A percentile compares a stretch with the other conserved stretches of the same genome.
Conservation (phyloP, 2,888 invertebrate species). For the Gastrophysa polygoni region DNA sequence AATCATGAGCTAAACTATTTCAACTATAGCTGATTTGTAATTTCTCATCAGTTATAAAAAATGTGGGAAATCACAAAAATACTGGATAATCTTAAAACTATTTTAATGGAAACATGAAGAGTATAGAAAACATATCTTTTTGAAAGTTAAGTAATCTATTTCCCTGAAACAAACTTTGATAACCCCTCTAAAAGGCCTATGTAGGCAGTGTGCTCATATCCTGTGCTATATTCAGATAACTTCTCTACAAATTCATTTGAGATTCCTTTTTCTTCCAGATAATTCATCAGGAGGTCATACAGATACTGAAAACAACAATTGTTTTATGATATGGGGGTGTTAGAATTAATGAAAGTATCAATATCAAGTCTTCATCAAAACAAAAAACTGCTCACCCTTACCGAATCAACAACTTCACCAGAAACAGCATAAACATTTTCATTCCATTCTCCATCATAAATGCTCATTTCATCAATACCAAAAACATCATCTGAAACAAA, state of each 20-base stretch:
- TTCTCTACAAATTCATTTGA: slow-evolving; percentile 92
- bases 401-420: slow-evolving; percentile 94
- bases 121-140: slow-evolving; percentile 24
- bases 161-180: slow-evolving; percentile 81
- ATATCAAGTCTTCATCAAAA: background rate
- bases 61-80: background rate
- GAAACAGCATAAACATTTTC: slow-evolving; percentile 89
- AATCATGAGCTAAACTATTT: no score
- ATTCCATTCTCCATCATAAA: slow-evolving; percentile 86
- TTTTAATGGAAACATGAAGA: slow-evolving; percentile 26
- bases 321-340: background rate
- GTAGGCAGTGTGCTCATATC: slow-evolving; percentile 92
- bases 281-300: slow-evolving; percentile 93
- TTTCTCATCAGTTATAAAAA: no score
- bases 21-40: no score
- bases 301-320: slow-evolving; percentile 72
- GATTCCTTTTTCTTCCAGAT: slow-evolving; percentile 94
- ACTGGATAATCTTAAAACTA: background rate
- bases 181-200: slow-evolving; percentile 85
- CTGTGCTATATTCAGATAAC: slow-evolving; percentile 85
- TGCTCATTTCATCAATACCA: slow-evolving; percentile 91
- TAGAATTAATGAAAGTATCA: no score
- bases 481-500: slow-evolving; percentile 79
- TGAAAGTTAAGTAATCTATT: slow-evolving; percentile 40
- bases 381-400: slow-evolving; percentile 58